A percentile compares a stretch with the other conserved stretches of the same genome.
Conservation (phyloP, 2,113 vertebrate species). For the Platichthys flesus region DNA sequence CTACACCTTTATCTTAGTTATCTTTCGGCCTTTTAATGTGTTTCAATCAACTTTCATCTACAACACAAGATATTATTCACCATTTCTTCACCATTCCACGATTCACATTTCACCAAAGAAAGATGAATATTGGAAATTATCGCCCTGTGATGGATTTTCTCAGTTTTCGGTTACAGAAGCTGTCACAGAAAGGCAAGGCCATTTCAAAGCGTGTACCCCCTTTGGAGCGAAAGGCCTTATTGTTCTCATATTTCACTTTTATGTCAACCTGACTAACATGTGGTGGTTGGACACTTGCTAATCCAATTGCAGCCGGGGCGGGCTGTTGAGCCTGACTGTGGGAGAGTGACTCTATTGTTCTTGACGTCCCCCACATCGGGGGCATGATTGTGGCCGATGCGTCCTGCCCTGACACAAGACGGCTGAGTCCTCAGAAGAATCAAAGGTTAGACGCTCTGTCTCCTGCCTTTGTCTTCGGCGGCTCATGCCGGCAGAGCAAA, state of each 20-base stretch:
- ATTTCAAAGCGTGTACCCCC: conserved; percentile 55
- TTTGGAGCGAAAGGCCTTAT: conserved; percentile 46
- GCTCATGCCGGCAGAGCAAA: conserved; percentile 78
- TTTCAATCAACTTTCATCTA: conserved; percentile 26
- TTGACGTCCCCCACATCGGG: conserved; percentile 66
- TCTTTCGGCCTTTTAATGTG: conserved; percentile 25
- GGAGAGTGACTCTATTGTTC: conserved; percentile 76
- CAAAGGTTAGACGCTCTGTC: conserved; percentile 86
- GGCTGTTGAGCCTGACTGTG: conserved; percentile 67
- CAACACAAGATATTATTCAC: conserved; percentile 18
- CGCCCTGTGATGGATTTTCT: not conserved
- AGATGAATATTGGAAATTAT: conserved; percentile 10
- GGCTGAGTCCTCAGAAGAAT: conserved; percentile 79
- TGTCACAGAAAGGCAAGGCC: conserved; percentile 39
- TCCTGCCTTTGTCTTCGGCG: conserved; percentile 80
- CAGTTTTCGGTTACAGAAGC: conserved; percentile 27
- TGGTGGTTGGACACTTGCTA: conserved; percentile 76
- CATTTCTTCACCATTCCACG: conserved; percentile 31
- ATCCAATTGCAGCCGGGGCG: conserved; percentile 71
- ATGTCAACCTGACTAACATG: conserved; percentile 77
- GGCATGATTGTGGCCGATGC: conserved; percentile 73
- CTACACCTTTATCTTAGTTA: conserved; percentile 13
- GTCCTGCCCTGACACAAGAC: conserved; percentile 71
- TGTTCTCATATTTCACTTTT: conserved; percentile 77
- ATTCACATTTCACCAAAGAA: conserved; percentile 38